phyloP scores from a whole-genome alignment of 2,888 invertebrate genomes.

The Drosophila engyochracea region DNA sequence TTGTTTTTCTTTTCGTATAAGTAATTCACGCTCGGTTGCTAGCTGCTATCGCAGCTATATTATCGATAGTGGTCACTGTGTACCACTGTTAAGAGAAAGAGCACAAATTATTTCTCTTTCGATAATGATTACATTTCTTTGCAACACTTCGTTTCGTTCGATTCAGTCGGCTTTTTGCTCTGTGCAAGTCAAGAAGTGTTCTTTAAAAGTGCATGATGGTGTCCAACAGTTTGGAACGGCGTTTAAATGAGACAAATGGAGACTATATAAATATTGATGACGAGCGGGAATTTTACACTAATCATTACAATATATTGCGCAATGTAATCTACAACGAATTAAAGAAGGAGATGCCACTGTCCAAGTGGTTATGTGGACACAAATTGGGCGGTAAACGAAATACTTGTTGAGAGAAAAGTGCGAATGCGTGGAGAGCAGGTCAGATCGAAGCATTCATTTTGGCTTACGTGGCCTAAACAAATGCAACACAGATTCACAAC shows the following conservation, averaged over 20 bases:
- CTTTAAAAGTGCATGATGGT: not conserved
- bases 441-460: not conserved
- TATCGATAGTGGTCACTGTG: too few species aligned
- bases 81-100: too few species aligned
- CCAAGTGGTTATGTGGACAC: conserved; percentile 43
- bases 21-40: not conserved
- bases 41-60: too few species aligned
- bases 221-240: not conserved
- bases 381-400: conserved; percentile 54
- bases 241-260: not conserved
- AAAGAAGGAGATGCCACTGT: conserved; percentile 32
- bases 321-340: conserved; percentile 44
- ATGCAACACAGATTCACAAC: not conserved
- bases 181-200: not conserved
- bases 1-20: not conserved
- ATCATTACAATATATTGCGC: conserved; percentile 45
- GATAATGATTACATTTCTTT: too few species aligned
- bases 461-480: not conserved
- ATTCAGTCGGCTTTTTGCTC: conserved; percentile 5
- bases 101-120: too few species aligned
- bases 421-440: not conserved
- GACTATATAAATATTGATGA: conserved; percentile 45
- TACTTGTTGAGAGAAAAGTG: not conserved
- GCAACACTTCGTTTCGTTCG: too few species aligned
- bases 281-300: conserved; percentile 25